These are phyloP conservation scores for Napeogenes inachia DNA, from an alignment of 2,888 invertebrate species.

Conservation along the genomic window DNA sequence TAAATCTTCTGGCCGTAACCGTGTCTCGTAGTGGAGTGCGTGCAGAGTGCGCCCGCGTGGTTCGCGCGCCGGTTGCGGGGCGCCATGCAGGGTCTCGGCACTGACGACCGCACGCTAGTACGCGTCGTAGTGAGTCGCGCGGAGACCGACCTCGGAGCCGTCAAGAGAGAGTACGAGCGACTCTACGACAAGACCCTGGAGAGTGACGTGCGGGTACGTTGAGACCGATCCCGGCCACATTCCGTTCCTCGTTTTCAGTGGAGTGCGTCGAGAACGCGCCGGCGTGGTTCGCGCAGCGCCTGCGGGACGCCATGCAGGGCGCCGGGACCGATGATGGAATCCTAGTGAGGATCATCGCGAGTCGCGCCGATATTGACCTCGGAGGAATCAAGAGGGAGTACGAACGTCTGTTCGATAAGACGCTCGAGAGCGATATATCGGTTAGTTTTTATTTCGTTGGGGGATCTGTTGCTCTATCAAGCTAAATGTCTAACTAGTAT, in stretches of 20 bases:
- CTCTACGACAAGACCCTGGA: constrained; percentile 82
- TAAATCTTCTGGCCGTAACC: too few relatives aligned
- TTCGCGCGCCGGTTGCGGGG: constrained; percentile 82
- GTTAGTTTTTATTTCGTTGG: constrained; percentile 51
- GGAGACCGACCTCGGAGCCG: constrained; percentile 82
- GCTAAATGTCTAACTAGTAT: background rate
- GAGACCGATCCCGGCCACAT: constrained; percentile 7
- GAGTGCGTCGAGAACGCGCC: constrained; percentile 83
- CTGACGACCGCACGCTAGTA: constrained; percentile 83
- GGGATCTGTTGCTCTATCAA: background rate
- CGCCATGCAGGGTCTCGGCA: constrained; percentile 84
- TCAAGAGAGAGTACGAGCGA: constrained; percentile 83
- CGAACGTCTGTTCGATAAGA: constrained; percentile 82
- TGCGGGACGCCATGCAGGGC: constrained; percentile 81
- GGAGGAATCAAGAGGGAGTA: constrained; percentile 83
- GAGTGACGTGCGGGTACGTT: constrained; percentile 79
- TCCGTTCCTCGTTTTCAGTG: constrained; percentile 69
- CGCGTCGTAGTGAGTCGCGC: constrained; percentile 83
- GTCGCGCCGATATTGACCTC: constrained; percentile 83
- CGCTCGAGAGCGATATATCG: constrained; percentile 80
- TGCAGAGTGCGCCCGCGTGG: constrained; percentile 80
- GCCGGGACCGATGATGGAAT: constrained; percentile 83
- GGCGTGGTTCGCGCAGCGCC: constrained; percentile 83
- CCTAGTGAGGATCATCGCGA: constrained; percentile 82
- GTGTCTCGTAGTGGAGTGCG: constrained; percentile 80